Conservation (phyloP, 2,888 invertebrate species). For the Dryadula phaetusa region DNA sequence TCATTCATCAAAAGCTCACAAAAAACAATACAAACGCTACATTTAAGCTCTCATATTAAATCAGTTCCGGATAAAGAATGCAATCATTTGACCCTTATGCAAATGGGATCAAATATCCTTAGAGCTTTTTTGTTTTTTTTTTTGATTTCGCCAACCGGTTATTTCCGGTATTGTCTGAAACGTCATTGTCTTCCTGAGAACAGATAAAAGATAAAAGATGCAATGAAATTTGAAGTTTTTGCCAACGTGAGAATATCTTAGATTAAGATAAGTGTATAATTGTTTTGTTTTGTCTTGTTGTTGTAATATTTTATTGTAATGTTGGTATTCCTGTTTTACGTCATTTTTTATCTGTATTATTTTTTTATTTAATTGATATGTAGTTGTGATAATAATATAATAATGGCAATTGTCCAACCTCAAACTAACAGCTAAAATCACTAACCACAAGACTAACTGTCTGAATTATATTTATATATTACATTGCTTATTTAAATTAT, state of each 20-base stretch:
- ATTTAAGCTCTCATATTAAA: slow-evolving; percentile 32
- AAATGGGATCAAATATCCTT: slow-evolving; percentile 54
- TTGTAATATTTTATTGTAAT: slow-evolving; percentile 31
- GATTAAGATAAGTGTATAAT: slow-evolving; percentile 26
- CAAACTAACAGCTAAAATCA: no score
- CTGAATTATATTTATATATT: no score
- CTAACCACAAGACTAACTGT: no score
- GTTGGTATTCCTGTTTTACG: neutral
- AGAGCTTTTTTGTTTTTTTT: slow-evolving; percentile 57
- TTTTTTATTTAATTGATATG: neutral
- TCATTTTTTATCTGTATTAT: neutral
- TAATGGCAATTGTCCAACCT: no score
- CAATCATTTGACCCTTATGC: slow-evolving; percentile 52
- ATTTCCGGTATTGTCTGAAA: slow-evolving; percentile 35
- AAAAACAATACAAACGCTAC: slow-evolving; percentile 36
- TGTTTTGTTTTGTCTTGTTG: slow-evolving; percentile 21
- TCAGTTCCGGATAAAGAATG: slow-evolving; percentile 27
- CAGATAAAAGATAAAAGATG: slow-evolving; percentile 55
- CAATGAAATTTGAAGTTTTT: slow-evolving; percentile 47
- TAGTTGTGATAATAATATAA: neutral
- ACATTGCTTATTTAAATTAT: no score
- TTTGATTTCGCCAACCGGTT: slow-evolving; percentile 50
- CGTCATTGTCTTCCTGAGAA: slow-evolving; percentile 59
- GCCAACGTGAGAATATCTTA: slow-evolving; percentile 42
- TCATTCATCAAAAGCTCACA: slow-evolving; percentile 27